Percentiles rank a stretch among this genome's conserved stretches.
These are phyloP conservation scores for Phylloscopus collybita DNA, from an alignment of 2,797 vertebrate genomes.

Conservation along the genomic window DNA sequence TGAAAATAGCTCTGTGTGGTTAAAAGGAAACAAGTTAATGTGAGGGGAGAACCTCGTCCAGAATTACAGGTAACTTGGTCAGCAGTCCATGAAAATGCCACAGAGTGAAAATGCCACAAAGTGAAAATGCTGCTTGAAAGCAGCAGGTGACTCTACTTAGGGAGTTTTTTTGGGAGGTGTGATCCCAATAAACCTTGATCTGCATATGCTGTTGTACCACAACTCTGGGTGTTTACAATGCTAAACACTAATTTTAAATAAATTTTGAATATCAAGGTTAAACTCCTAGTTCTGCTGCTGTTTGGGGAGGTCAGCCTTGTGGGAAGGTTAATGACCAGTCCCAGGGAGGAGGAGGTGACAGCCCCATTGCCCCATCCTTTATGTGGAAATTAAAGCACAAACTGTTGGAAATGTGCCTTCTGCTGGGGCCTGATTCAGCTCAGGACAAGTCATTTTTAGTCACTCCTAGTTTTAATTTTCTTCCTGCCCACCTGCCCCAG, in stretches of 20 bases:
- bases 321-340: background rate
- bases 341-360: background rate
- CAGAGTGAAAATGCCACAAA: background rate
- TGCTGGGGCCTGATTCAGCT: background rate
- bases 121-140: background rate
- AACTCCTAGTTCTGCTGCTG: background rate
- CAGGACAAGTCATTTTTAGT: background rate
- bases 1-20: background rate
- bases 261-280: accelerated
- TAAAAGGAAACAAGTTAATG: background rate
- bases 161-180: background rate
- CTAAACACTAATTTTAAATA: background rate
- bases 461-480: background rate
- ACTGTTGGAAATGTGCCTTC: background rate
- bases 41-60: background rate
- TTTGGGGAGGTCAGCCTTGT: background rate
- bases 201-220: background rate
- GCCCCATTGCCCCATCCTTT: background rate
- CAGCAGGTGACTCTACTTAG: background rate
- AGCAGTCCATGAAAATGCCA: background rate
- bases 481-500: background rate
- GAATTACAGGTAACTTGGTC: background rate
- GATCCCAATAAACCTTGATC: background rate
- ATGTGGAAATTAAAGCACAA: background rate
- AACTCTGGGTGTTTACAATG: background rate